Evolutionary conservation across 2,797 vertebrate species (phyloP).

Genomic region (Sebastes dallii): DNA sequence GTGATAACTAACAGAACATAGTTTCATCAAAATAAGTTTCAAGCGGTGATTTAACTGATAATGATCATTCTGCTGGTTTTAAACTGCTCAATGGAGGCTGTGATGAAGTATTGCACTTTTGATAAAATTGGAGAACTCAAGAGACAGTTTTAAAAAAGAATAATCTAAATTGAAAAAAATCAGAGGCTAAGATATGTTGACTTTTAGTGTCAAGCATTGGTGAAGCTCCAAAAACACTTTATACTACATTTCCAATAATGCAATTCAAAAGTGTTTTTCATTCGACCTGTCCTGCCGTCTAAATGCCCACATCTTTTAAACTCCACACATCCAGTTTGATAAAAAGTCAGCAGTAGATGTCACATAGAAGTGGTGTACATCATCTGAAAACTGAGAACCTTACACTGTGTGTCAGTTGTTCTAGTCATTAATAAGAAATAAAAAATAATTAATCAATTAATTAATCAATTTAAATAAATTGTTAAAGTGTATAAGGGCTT

Average conservation of each 20-base stretch:
- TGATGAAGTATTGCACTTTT: background rate
- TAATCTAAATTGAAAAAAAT: constrained; percentile 1
- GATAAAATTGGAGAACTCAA: background rate
- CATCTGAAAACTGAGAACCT: no score
- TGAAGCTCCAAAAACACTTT: background rate
- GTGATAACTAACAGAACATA: background rate
- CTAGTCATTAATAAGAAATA: no score
- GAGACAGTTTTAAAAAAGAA: background rate
- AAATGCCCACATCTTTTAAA: background rate
- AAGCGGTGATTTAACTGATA: background rate
- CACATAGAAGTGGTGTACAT: no score
- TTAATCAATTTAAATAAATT: no score
- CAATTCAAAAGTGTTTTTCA: background rate
- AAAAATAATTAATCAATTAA: no score
- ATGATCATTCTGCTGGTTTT: background rate
- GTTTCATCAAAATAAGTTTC: background rate
- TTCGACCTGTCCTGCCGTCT: background rate
- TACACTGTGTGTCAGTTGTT: no score
- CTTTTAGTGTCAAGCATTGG: background rate
- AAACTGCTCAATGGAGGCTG: background rate
- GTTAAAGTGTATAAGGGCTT: no score
- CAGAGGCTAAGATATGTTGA: background rate
- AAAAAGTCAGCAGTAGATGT: no score
- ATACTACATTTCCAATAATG: constrained; percentile 1
- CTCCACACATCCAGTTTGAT: background rate